Percentiles rank a stretch among this genome's conserved stretches.
Evolutionary conservation across 2,888 invertebrate genomes (phyloP).

Genomic region (Drosophila koepferae): DNA sequence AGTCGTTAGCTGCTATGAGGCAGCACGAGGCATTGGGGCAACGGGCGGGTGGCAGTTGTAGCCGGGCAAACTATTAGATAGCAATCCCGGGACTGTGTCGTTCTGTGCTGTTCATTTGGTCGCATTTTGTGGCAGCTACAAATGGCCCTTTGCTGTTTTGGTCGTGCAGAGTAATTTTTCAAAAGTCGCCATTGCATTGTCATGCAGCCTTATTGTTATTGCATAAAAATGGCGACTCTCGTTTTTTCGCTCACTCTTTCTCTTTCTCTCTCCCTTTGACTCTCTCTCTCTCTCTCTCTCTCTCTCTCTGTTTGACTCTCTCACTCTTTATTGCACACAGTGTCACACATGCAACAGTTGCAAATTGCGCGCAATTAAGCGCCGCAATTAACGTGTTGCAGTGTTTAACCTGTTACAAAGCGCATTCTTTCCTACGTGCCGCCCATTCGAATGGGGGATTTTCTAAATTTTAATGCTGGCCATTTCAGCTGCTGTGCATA

Average conservation of each 20-base stretch:
- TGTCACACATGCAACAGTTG: constrained; percentile 72
- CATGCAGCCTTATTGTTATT: constrained; percentile 81
- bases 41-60: constrained; percentile 11
- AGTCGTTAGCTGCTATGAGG: constrained; percentile 30
- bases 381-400: constrained; percentile 80
- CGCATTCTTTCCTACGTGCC: constrained; percentile 55
- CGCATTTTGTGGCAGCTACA: constrained; percentile 76
- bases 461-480: constrained; percentile 79
- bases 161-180: constrained; percentile 68
- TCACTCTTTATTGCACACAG: neutral
- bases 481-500: constrained; percentile 48
- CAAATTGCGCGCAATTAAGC: constrained; percentile 80
- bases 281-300: neutral
- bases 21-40: neutral
- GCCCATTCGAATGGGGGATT: constrained; percentile 68
- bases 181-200: constrained; percentile 70
- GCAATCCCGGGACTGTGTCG: constrained; percentile 61
- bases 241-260: neutral
- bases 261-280: neutral
- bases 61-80: constrained; percentile 74
- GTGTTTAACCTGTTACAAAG: constrained; percentile 79
- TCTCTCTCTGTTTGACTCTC: neutral
- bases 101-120: constrained; percentile 74
- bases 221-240: constrained; percentile 74
- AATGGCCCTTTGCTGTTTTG: constrained; percentile 67